Evolutionary conservation across 30 jellyfish, hydroid and myxozoan species (phyloP).

Genomic region (Hydractinia symbiolongicarpus): DNA sequence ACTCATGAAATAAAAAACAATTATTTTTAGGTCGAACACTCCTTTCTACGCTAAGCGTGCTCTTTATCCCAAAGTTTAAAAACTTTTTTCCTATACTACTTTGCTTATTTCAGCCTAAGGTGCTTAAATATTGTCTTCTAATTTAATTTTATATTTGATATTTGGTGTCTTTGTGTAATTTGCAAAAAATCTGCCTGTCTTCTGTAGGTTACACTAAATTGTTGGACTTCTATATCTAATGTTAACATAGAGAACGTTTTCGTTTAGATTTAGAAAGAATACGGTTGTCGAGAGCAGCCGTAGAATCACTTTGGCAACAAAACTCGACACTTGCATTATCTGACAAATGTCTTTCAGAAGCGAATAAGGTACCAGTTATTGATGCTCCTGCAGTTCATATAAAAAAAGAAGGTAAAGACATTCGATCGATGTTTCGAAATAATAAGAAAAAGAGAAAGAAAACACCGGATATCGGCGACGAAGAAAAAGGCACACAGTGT

Average conservation of each 20-base stretch:
- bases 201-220: too few species aligned
- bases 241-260: neutral
- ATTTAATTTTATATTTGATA: too few species aligned
- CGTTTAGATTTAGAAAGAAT: conserved; percentile 18
- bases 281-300: conserved; percentile 9
- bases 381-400: neutral
- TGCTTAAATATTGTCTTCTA: too few species aligned
- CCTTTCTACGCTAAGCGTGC: too few species aligned
- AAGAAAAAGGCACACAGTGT: neutral
- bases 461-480: neutral
- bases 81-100: too few species aligned
- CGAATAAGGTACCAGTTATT: neutral
- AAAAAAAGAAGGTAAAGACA: conserved; percentile 1
- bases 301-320: conserved; percentile 30
- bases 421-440: neutral
- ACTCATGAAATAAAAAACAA: too few species aligned
- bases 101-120: too few species aligned
- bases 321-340: conserved; percentile 11
- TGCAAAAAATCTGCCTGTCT: too few species aligned
- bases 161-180: too few species aligned
- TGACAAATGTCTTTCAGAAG: neutral
- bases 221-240: too few species aligned
- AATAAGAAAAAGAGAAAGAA: neutral
- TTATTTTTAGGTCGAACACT: too few species aligned
- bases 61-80: too few species aligned